Evolutionary conservation across 2,797 vertebrate species (phyloP).

Genomic region (Sebastes melanostomus): DNA sequence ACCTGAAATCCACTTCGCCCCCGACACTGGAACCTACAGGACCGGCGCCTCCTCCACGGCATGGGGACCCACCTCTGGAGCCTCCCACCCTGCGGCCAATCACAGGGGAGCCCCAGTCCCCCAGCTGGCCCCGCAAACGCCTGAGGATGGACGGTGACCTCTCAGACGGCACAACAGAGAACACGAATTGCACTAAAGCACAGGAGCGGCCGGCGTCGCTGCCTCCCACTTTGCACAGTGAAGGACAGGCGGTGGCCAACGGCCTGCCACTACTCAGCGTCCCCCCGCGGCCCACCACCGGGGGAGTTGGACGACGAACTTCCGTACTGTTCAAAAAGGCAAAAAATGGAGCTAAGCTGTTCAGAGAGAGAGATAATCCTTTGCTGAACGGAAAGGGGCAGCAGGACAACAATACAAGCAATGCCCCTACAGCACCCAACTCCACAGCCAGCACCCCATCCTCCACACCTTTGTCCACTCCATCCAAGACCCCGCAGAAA

Average conservation of each 20-base stretch:
- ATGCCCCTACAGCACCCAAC: constrained; percentile 28
- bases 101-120: constrained; percentile 82
- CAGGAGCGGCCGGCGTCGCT: constrained; percentile 48
- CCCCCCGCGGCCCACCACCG: constrained; percentile 70
- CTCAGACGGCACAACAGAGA: constrained; percentile 66
- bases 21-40: constrained; percentile 94
- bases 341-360: constrained; percentile 91
- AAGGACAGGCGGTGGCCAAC: constrained; percentile 74
- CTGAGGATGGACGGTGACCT: constrained; percentile 82
- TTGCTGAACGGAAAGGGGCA: constrained; percentile 80
- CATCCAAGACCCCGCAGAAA: constrained; percentile 72
- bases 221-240: constrained; percentile 76
- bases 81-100: constrained; percentile 94
- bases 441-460: constrained; percentile 61
- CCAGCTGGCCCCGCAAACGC: constrained; percentile 83
- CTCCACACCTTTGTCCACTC: constrained; percentile 70
- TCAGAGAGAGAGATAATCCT: constrained; percentile 84
- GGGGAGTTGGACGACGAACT: constrained; percentile 88
- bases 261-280: constrained; percentile 75
- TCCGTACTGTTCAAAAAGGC: constrained; percentile 94
- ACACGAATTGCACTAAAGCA: constrained; percentile 77
- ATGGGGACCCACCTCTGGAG: constrained; percentile 88
- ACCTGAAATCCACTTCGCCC: constrained; percentile 89
- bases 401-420: constrained; percentile 60
- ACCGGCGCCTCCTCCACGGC: constrained; percentile 88